These are phyloP conservation scores for Morone chrysops DNA, from an alignment of 2,113 vertebrate genomes.

Conservation along the genomic window DNA sequence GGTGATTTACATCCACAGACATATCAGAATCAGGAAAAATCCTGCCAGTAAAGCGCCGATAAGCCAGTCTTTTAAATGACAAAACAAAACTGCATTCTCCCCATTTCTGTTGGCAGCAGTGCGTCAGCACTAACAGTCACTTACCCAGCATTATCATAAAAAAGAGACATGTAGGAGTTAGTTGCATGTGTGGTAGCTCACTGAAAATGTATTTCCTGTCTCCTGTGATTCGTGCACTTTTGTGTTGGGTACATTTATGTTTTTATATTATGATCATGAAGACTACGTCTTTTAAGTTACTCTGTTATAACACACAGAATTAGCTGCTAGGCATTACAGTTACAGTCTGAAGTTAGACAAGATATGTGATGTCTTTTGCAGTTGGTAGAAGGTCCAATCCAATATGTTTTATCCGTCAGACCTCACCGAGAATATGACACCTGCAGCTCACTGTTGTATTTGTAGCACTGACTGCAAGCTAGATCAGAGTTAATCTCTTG, in stretches of 20 bases:
- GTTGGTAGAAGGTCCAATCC: not conserved
- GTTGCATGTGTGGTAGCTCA: not conserved
- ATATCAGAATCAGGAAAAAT: not conserved
- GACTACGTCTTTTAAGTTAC: not conserved
- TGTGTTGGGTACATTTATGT: not conserved
- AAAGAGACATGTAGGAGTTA: slow-evolving; percentile 8
- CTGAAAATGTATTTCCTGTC: not conserved
- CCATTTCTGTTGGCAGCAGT: slow-evolving; percentile 1
- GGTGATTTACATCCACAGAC: not conserved
- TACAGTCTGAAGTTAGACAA: not conserved
- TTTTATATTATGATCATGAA: too few relatives aligned
- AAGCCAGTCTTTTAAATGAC: slow-evolving; percentile 3
- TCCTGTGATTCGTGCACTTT: not conserved
- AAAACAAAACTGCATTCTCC: not conserved
- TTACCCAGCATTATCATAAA: not conserved
- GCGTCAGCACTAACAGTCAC: not conserved
- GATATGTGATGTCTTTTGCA: not conserved
- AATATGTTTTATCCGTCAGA: slow-evolving; percentile 21
- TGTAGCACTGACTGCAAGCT: not conserved
- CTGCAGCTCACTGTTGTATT: not conserved
- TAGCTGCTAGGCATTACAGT: not conserved
- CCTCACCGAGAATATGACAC: slow-evolving; percentile 1
- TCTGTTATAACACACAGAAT: not conserved
- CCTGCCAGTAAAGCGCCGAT: not conserved
- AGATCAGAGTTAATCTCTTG: slow-evolving; percentile 14